Base-by-base conservation (phyloP, 2,888 invertebrate species). In the Osedax frankpressi region DNA sequence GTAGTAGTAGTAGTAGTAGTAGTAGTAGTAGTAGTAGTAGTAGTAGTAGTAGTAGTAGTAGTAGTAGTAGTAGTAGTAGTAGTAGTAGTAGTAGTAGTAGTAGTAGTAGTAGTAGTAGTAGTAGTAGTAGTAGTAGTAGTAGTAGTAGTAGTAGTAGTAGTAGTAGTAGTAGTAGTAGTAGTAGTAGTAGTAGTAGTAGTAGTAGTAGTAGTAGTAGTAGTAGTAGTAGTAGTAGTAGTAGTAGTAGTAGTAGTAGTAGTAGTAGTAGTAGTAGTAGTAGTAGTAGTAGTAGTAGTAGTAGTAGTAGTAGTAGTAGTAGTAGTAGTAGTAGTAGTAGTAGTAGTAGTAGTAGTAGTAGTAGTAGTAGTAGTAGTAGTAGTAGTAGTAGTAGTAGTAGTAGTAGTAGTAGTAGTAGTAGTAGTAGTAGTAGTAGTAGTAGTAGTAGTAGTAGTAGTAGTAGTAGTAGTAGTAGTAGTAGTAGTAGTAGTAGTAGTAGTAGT, bases 401-500 rank as follows among this genome's bases (percentile, higher is more conserved):
- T 44, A 19, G 44, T 44, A 19, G 44, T 44, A 70, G 72, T 72
- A 70, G 72, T 71, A 70, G 72, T 72, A 1, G 72, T 72, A 70
- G 69, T 72, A 70, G 72, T 72, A 70, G 69, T 72, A 70, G 69
- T 72, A 70, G 69, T 72, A 70, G 69, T 71, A 1, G 72, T 72
- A 1, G 72, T 72, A 70, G 72, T 71, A 70, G 72, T 71, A 70
- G 69, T 72, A 70, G 72, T 72, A 1, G 72, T 72, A 70, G 69
- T 72, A 70, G 69, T 71, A 70, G 69, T 72, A 70, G 69, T 71
- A 70, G 72, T 0, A 72, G 68, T 72, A 71, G 70, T 72, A 1
- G 68, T 72, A 71, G 72, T 71, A 71, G 69, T 72, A 70, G 68
- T 1, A 70, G 68, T 72, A 1, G 3, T 28, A 70, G 27, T 70